These are phyloP conservation scores for Threskiornis aethiopicus DNA, from an alignment of 2,797 vertebrate genomes.

Conservation along the genomic window DNA sequence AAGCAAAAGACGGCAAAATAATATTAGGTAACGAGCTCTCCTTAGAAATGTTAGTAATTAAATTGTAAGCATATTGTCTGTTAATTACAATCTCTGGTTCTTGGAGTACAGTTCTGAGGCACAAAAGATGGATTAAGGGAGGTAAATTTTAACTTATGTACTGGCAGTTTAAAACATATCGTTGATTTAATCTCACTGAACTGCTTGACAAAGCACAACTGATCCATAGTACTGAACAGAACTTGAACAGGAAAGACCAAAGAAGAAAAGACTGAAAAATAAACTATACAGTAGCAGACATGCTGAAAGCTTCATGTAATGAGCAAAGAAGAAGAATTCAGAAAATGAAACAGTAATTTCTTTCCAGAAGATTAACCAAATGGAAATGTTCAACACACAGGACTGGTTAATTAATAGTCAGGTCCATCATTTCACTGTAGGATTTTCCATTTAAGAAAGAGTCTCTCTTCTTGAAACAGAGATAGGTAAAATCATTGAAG, in stretches of 20 bases:
- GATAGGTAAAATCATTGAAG: not conserved
- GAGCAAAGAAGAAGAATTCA: constrained; percentile 34
- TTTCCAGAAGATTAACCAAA: constrained; percentile 62
- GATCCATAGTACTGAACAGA: constrained; percentile 16
- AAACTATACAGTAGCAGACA: not conserved
- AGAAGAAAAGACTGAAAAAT: constrained; percentile 29
- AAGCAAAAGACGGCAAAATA: not conserved
- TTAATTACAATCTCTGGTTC: constrained; percentile 50
- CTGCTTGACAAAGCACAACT: constrained; percentile 27
- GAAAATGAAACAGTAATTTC: constrained; percentile 47
- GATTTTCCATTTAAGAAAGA: constrained; percentile 31
- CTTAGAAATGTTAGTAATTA: not conserved
- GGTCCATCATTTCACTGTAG: constrained; percentile 11
- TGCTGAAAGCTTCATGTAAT: constrained; percentile 13
- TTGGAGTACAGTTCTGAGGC: not conserved
- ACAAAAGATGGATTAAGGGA: constrained; percentile 27
- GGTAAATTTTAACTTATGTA: constrained; percentile 60
- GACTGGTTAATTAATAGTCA: constrained; percentile 55
- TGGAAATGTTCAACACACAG: constrained; percentile 32
- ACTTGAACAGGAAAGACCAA: not conserved
- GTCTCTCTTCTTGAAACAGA: not conserved
- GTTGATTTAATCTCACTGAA: constrained; percentile 60
- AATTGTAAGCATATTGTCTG: not conserved
- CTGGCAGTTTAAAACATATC: constrained; percentile 9
- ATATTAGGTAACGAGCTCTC: not conserved